Conservation (phyloP, 2,888 invertebrate species). For the Eugnorisma glareosa region DNA sequence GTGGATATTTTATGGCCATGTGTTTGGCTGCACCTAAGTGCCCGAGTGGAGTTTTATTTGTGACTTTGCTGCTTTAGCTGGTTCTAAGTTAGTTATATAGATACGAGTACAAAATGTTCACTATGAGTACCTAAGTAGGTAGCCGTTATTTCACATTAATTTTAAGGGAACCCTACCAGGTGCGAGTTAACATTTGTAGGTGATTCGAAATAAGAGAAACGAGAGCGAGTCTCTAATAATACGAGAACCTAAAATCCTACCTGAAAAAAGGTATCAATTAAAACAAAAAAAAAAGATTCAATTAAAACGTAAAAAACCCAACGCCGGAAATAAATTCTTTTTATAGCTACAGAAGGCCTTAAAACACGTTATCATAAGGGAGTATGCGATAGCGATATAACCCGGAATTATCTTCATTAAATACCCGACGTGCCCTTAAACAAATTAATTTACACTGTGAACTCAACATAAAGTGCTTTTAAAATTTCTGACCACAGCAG, state of each 20-base stretch:
- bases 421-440: conserved; percentile 67
- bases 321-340: conserved; percentile 51
- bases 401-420: conserved; percentile 69
- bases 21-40: conserved; percentile 21
- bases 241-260: conserved; percentile 16
- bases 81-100: not conserved
- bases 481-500: conserved; percentile 72
- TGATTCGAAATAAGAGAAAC: conserved; percentile 20
- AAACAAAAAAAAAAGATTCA: conserved; percentile 39
- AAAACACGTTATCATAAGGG: conserved; percentile 64
- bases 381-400: conserved; percentile 66
- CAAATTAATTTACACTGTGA: conserved; percentile 71
- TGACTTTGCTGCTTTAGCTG: not conserved
- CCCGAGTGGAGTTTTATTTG: not conserved
- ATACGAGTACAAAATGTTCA: not conserved
- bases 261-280: conserved; percentile 44
- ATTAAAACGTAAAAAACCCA: conserved; percentile 44
- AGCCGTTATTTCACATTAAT: not conserved
- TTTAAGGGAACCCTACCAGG: not conserved
- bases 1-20: conserved; percentile 31
- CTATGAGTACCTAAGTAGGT: not conserved
- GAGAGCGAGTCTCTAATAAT: conserved; percentile 3
- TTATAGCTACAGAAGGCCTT: conserved; percentile 44
- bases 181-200: not conserved
- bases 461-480: conserved; percentile 70